phyloP scores from a whole-genome alignment of 2,797 vertebrate genomes.

The Aulostomus chinensis region DNA sequence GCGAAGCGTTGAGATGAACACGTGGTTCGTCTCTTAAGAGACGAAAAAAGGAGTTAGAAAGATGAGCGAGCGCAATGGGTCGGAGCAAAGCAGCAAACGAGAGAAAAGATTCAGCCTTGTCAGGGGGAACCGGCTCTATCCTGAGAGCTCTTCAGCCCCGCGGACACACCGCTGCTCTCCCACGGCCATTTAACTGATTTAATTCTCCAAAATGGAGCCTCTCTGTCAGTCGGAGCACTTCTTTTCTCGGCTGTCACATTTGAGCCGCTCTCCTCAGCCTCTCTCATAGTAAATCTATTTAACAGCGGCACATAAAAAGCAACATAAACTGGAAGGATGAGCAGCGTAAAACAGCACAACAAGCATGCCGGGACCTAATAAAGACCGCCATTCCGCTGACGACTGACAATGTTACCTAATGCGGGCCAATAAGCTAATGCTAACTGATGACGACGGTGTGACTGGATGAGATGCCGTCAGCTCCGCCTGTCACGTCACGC shows the following conservation, averaged over 20 bases:
- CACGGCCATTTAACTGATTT: constrained; percentile 70
- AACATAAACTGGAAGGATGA: constrained; percentile 54
- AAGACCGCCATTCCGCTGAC: constrained; percentile 32
- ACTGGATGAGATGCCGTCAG: no score
- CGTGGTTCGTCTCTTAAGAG: no score
- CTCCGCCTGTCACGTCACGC: no score
- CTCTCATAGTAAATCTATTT: constrained; percentile 57
- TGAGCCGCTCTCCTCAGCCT: constrained; percentile 49
- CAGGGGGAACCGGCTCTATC: constrained; percentile 50
- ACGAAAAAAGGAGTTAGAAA: no score
- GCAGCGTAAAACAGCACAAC: constrained; percentile 48
- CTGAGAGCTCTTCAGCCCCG: constrained; percentile 62
- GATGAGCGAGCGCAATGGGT: constrained; percentile 5
- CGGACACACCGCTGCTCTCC: constrained; percentile 52
- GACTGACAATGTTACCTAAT: constrained; percentile 18
- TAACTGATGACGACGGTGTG: constrained; percentile 24
- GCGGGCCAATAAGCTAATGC: constrained; percentile 46
- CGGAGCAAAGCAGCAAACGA: constrained; percentile 53
- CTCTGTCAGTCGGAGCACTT: constrained; percentile 51
- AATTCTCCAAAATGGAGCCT: constrained; percentile 72
- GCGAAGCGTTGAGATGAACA: no score
- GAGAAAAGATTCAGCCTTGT: constrained; percentile 51
- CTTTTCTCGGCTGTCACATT: constrained; percentile 51
- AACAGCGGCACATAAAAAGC: constrained; percentile 55
- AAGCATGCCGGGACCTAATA: constrained; percentile 31